Conservation (phyloP, 2,888 invertebrate species). For the Heteromurus nitidus region DNA sequence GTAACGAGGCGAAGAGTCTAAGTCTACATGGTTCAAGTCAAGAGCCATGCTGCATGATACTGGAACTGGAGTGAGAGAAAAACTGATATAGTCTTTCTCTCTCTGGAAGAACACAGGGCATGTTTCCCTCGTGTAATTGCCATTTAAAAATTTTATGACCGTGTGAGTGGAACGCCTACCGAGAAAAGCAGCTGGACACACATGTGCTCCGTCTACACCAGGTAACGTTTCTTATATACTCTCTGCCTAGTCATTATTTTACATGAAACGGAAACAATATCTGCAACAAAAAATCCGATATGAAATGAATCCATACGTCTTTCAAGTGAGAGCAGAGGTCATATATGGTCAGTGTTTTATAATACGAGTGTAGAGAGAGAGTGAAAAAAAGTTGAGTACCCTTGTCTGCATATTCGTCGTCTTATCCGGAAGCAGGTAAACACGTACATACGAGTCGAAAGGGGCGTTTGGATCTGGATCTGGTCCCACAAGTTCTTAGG, state of each 20-base stretch:
- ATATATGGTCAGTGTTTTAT: no score
- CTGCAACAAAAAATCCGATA: no score
- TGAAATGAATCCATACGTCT: no score
- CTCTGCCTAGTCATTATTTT: no score
- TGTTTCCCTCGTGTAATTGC: neutral
- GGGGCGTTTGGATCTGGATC: constrained; percentile 79
- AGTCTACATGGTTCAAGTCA: no score
- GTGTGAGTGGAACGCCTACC: neutral
- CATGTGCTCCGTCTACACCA: neutral
- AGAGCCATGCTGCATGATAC: no score
- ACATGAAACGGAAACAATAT: no score
- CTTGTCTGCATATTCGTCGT: constrained; percentile 82
- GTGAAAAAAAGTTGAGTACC: constrained; percentile 74
- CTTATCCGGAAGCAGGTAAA: constrained; percentile 84
- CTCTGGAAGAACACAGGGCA: no score
- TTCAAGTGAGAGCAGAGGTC: neutral
- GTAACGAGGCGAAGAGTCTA: no score
- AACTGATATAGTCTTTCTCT: no score
- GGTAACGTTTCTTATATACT: neutral
- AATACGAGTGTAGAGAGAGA: no score
- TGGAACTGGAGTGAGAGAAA: no score
- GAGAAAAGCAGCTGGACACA: neutral
- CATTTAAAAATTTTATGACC: neutral
- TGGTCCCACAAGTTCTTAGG: constrained; percentile 82
- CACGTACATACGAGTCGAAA: constrained; percentile 85